Evolutionary conservation across 2,888 invertebrate genomes (phyloP).

Genomic region (Eubasilissa splendida): DNA sequence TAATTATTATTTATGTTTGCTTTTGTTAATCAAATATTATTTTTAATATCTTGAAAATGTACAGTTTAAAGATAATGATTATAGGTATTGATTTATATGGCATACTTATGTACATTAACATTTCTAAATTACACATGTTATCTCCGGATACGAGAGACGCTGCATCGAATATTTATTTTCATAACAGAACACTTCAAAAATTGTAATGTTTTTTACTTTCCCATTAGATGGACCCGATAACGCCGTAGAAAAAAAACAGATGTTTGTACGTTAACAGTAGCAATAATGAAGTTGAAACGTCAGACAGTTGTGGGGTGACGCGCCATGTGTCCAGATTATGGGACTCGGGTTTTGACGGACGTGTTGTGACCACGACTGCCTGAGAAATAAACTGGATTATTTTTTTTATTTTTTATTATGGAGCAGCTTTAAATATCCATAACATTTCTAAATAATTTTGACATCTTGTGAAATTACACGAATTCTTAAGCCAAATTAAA

Average conservation of each 20-base stretch:
- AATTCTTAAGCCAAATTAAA: too few species aligned
- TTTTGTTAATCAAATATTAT: background rate
- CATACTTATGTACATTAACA: too few species aligned
- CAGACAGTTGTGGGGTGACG: slow-evolving; percentile 1
- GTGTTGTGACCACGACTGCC: slow-evolving; percentile 3
- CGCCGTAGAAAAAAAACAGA: slow-evolving; percentile 22
- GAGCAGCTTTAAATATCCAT: too few species aligned
- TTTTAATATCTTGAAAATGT: background rate
- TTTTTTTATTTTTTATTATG: too few species aligned
- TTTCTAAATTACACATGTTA: too few species aligned
- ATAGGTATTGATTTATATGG: background rate
- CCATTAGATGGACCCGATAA: slow-evolving; percentile 25
- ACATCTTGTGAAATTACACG: too few species aligned
- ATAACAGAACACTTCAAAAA: too few species aligned
- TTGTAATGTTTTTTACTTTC: background rate
- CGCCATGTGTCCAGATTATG: slow-evolving; percentile 23
- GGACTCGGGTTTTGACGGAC: background rate
- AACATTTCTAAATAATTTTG: too few species aligned
- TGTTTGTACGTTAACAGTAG: slow-evolving; percentile 30
- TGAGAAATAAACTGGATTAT: too few species aligned
- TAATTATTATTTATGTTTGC: too few species aligned
- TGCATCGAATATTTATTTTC: too few species aligned
- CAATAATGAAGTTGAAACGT: slow-evolving; percentile 17
- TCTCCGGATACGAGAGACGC: too few species aligned
- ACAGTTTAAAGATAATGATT: slow-evolving; percentile 1